phyloP scores from a whole-genome alignment of 2,888 invertebrate species.

The Neoaliturus tenellus region DNA sequence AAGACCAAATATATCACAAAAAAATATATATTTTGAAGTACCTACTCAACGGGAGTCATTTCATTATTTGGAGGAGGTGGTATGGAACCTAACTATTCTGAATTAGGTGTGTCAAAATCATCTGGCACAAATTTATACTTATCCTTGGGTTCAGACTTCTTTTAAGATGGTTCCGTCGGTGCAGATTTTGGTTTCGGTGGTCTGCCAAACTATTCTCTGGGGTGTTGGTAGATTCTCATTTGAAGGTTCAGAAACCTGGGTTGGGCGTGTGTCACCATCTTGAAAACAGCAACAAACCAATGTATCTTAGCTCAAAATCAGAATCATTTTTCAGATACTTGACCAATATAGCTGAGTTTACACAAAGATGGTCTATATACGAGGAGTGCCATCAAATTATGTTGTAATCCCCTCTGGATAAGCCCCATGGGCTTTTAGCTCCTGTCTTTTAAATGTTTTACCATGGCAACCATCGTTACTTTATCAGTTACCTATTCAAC shows the following conservation, averaged over 20 bases:
- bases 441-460: too few species aligned
- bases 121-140: background rate
- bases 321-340: background rate
- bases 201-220: background rate
- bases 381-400: too few species aligned
- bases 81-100: constrained; percentile 40
- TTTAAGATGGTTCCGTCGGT: background rate
- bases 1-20: constrained; percentile 44
- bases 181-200: background rate
- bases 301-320: background rate
- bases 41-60: constrained; percentile 39
- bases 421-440: too few species aligned
- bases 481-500: background rate
- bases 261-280: background rate
- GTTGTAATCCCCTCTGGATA: too few species aligned
- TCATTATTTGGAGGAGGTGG: constrained; percentile 53
- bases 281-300: background rate
- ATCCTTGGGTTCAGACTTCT: background rate
- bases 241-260: background rate
- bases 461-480: background rate
- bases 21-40: background rate
- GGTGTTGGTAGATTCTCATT: background rate
- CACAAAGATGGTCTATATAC: too few species aligned
- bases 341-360: too few species aligned
- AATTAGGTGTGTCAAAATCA: constrained; percentile 7